These are phyloP conservation scores for Pao palembangensis DNA, from an alignment of 2,113 vertebrate species.

Conservation along the genomic window DNA sequence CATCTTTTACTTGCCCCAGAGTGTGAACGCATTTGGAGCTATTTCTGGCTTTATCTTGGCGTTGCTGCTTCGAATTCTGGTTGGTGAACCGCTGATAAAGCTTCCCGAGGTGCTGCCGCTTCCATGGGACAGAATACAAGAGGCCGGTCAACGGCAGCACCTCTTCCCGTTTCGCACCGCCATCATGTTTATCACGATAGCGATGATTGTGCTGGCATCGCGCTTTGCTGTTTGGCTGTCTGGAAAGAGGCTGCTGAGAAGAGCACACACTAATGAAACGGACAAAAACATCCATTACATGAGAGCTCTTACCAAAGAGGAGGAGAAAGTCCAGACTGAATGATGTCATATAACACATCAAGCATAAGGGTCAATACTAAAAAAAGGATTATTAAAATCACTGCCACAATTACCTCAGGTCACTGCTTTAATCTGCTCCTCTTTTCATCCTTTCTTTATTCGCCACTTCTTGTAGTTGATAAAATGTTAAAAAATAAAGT, in stretches of 20 bases:
- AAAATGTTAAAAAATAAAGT: too few species aligned
- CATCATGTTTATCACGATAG: constrained; percentile 23
- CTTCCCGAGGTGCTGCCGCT: constrained; percentile 36
- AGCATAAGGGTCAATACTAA: neutral
- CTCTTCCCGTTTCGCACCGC: constrained; percentile 40
- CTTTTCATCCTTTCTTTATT: too few species aligned
- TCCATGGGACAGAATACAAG: constrained; percentile 31
- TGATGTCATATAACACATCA: neutral
- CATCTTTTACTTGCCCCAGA: constrained; percentile 49
- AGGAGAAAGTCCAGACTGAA: neutral
- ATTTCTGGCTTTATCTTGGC: constrained; percentile 45
- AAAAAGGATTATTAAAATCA: neutral
- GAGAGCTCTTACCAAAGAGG: neutral
- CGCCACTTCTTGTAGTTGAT: too few species aligned
- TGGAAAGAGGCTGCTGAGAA: constrained; percentile 4
- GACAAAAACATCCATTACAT: neutral
- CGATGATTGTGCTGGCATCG: constrained; percentile 13
- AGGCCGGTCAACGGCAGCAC: constrained; percentile 17
- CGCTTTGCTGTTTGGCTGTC: constrained; percentile 4
- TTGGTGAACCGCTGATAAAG: constrained; percentile 26
- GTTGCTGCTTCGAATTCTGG: constrained; percentile 26
- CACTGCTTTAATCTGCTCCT: too few species aligned
- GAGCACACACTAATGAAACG: neutral
- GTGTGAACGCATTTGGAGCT: constrained; percentile 65
- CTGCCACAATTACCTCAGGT: neutral